These are phyloP conservation scores for Tethya wilhelma DNA, from an alignment of 37 sponge, comb jelly and placozoan genomes.

Conservation along the genomic window DNA sequence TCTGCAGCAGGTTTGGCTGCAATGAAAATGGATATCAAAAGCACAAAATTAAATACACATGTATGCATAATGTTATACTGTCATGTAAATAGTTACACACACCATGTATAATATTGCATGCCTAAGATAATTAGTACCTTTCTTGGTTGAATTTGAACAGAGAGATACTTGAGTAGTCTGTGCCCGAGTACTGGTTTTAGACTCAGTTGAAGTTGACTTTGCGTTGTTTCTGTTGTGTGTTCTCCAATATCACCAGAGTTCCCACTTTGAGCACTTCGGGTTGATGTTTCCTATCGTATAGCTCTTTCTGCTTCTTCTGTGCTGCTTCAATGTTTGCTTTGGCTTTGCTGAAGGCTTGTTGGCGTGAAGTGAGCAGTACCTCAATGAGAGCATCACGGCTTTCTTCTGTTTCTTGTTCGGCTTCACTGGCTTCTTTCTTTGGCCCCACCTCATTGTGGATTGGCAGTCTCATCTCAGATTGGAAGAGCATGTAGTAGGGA, in stretches of 20 bases:
- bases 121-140: too few species aligned
- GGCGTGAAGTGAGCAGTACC: background rate
- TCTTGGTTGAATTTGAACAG: too few species aligned
- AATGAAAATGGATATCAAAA: too few species aligned
- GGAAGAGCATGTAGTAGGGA: constrained; percentile 32
- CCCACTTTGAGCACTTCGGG: background rate
- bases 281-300: constrained; percentile 3
- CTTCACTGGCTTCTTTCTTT: background rate
- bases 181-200: too few species aligned
- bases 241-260: too few species aligned
- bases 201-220: too few species aligned
- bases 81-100: background rate
- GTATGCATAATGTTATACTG: background rate
- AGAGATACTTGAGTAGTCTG: too few species aligned
- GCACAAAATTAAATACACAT: too few species aligned
- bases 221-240: too few species aligned
- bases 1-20: too few species aligned
- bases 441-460: constrained; percentile 5
- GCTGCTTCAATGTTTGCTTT: constrained; percentile 11
- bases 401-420: background rate
- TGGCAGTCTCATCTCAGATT: constrained; percentile 15
- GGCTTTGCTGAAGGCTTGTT: constrained; percentile 14
- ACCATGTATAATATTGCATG: background rate
- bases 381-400: constrained; percentile 1
- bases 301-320: background rate